These are phyloP conservation scores for Cotesia typhae DNA, from an alignment of 1,140 invertebrate genomes.

Conservation along the genomic window DNA sequence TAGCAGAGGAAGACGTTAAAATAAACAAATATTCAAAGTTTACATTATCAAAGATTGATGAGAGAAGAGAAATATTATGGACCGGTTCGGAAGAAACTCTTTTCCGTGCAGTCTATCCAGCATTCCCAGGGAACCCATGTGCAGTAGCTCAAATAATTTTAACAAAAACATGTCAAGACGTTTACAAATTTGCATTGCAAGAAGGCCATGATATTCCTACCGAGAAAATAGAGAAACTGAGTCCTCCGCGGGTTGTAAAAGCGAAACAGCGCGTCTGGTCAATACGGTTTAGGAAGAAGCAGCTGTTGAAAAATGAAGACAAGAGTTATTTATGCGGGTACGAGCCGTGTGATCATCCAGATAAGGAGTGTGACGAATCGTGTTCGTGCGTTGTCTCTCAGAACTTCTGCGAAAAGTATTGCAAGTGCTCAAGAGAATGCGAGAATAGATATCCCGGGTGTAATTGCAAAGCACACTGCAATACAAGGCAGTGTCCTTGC, in stretches of 20 bases:
- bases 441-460: slow-evolving; percentile 98
- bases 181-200: slow-evolving; percentile 91
- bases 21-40: slow-evolving; percentile 65
- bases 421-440: slow-evolving; percentile 94
- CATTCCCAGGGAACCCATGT: slow-evolving; percentile 93
- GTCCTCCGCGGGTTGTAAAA: slow-evolving; percentile 94
- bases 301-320: slow-evolving; percentile 88
- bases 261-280: slow-evolving; percentile 96
- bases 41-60: slow-evolving; percentile 65
- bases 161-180: slow-evolving; percentile 93
- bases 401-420: slow-evolving; percentile 99
- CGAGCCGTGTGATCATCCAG: slow-evolving; percentile 94
- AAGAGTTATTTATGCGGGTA: slow-evolving; percentile 88
- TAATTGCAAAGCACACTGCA: slow-evolving; percentile 97
- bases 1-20: slow-evolving; percentile 56
- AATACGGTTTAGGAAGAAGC: slow-evolving; percentile 92
- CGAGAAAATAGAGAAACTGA: slow-evolving; percentile 80
- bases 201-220: slow-evolving; percentile 83
- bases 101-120: slow-evolving; percentile 88
- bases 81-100: slow-evolving; percentile 93
- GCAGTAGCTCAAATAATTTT: slow-evolving; percentile 91
- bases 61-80: slow-evolving; percentile 76
- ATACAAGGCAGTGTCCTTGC: slow-evolving; percentile 98
- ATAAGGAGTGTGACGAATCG: slow-evolving; percentile 85
- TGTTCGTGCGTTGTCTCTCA: slow-evolving; percentile 92